These are phyloP conservation scores for Tetragonula carbonaria DNA, from an alignment of 2,888 invertebrate species.

Conservation along the genomic window DNA sequence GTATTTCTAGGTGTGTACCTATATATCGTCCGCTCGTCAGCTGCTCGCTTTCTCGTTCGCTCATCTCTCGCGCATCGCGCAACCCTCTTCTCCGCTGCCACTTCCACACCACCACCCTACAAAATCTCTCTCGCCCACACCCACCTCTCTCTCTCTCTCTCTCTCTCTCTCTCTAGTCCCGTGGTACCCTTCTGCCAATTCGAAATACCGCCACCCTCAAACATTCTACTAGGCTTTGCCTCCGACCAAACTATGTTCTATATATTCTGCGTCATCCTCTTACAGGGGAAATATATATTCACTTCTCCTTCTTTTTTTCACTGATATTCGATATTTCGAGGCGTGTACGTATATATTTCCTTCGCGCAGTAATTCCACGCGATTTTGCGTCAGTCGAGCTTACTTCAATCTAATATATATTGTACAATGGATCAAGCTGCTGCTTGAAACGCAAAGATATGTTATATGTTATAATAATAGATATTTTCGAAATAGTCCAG, in stretches of 20 bases:
- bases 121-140: conserved; percentile 52
- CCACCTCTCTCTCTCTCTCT: conserved; percentile 13
- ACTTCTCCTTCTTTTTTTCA: too few relatives aligned
- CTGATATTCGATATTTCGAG: too few relatives aligned
- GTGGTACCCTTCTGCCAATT: conserved; percentile 51
- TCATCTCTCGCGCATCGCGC: conserved; percentile 67
- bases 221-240: conserved; percentile 20
- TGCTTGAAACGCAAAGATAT: too few relatives aligned
- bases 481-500: too few relatives aligned
- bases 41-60: conserved; percentile 82
- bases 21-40: conserved; percentile 76
- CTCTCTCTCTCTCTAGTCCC: neutral
- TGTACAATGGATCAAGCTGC: too few relatives aligned
- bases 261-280: too few relatives aligned
- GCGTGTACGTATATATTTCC: too few relatives aligned
- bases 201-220: conserved; percentile 70
- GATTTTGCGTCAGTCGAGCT: too few relatives aligned
- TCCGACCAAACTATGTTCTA: conserved; percentile 60
- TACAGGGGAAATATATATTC: too few relatives aligned
- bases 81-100: conserved; percentile 32
- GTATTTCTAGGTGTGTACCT: conserved; percentile 35
- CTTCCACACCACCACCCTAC: conserved; percentile 61
- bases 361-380: too few relatives aligned
- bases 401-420: too few relatives aligned
- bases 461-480: too few relatives aligned